Evolutionary conservation across 2,797 vertebrate species (phyloP).

Genomic region (Florisuga fusca): DNA sequence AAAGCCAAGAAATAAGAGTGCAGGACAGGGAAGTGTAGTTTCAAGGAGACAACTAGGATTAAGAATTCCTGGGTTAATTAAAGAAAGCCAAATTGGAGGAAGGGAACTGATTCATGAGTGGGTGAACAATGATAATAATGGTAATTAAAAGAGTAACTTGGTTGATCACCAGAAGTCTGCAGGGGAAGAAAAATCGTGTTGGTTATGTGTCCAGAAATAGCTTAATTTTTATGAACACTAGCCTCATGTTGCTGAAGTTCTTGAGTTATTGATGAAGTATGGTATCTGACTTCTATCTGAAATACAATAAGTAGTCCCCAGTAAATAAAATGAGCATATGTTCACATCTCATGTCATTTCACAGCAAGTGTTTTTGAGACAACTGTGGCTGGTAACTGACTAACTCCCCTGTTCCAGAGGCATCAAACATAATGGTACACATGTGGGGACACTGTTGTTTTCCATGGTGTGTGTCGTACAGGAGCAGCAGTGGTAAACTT

Average conservation of each 20-base stretch:
- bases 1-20: background rate
- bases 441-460: background rate
- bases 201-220: background rate
- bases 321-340: background rate
- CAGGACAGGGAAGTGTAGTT: background rate
- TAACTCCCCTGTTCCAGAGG: background rate
- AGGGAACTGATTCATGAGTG: background rate
- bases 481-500: background rate
- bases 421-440: background rate
- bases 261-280: background rate
- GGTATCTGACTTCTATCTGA: background rate
- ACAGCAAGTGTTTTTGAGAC: background rate
- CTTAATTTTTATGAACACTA: background rate
- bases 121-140: background rate
- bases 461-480: rapidly evolving
- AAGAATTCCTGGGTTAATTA: background rate
- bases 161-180: background rate
- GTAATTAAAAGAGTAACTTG: background rate
- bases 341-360: background rate
- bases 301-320: background rate
- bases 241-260: background rate
- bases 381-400: background rate
- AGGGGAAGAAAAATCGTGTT: background rate
- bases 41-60: background rate
- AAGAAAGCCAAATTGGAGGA: background rate